Evolutionary conservation across 1,140 invertebrate genomes (phyloP).

Genomic region (Drosophila pectinifera): DNA sequence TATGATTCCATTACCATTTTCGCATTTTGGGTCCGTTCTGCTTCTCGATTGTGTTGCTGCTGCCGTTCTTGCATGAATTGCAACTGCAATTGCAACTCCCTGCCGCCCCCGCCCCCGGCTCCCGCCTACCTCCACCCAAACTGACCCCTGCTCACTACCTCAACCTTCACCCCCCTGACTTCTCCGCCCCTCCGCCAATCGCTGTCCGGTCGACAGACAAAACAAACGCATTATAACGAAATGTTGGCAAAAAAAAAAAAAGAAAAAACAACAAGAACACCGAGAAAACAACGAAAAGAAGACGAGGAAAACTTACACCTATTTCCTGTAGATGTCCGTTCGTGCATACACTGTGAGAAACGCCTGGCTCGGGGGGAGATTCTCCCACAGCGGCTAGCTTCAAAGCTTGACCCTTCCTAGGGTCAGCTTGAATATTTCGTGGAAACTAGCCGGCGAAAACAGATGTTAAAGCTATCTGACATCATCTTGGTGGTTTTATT

Average conservation of each 20-base stretch:
- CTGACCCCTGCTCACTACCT: slow-evolving; percentile 23
- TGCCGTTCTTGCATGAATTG: slow-evolving; percentile 61
- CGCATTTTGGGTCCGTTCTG: slow-evolving; percentile 46
- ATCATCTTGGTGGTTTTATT: slow-evolving; percentile 16
- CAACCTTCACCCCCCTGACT: slow-evolving; percentile 7
- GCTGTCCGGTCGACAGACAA: slow-evolving; percentile 46
- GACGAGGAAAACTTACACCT: slow-evolving; percentile 61
- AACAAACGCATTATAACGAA: slow-evolving; percentile 64
- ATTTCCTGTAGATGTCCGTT: slow-evolving; percentile 59
- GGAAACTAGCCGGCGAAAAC: slow-evolving; percentile 21
- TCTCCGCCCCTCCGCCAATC: not conserved
- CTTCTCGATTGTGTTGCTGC: slow-evolving; percentile 44
- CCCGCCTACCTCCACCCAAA: not conserved
- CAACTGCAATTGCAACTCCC: slow-evolving; percentile 37
- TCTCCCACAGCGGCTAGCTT: slow-evolving; percentile 14
- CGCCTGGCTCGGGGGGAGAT: not conserved
- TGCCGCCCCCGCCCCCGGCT: slow-evolving; percentile 3
- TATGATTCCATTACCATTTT: slow-evolving; percentile 63
- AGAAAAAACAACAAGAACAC: slow-evolving; percentile 23
- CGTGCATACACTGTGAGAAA: slow-evolving; percentile 57
- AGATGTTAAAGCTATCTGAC: slow-evolving; percentile 29
- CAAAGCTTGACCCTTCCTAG: slow-evolving; percentile 25
- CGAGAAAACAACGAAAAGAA: slow-evolving; percentile 40
- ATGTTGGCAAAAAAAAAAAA: slow-evolving; percentile 47
- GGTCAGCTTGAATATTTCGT: slow-evolving; percentile 25